These are phyloP conservation scores for Panzeria rudis DNA, from an alignment of 2,888 invertebrate species.

Conservation along the genomic window DNA sequence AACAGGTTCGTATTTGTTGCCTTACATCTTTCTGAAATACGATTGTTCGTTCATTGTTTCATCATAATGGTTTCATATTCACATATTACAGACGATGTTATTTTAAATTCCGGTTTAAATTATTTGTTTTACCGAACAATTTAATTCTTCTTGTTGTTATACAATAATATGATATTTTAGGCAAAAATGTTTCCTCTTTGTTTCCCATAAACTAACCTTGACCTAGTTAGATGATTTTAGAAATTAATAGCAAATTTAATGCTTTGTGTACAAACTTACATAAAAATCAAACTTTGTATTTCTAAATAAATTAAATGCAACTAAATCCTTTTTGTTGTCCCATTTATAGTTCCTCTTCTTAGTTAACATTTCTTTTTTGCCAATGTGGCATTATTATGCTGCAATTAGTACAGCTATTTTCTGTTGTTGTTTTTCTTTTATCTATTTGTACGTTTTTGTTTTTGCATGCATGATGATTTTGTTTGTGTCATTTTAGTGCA, in stretches of 20 bases:
- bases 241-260: constrained; percentile 12
- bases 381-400: constrained; percentile 24
- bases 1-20: constrained; percentile 59
- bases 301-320: constrained; percentile 8
- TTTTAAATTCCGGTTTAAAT: constrained; percentile 62
- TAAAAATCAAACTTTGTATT: background rate
- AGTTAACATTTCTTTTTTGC: background rate
- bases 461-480: constrained; percentile 35
- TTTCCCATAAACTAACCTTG: constrained; percentile 53
- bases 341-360: background rate
- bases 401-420: constrained; percentile 57
- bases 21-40: background rate
- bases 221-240: constrained; percentile 40
- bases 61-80: constrained; percentile 66
- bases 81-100: constrained; percentile 22
- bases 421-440: constrained; percentile 40
- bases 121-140: constrained; percentile 1
- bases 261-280: background rate
- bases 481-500: constrained; percentile 59
- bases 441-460: constrained; percentile 39
- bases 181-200: background rate
- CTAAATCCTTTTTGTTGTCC: constrained; percentile 16
- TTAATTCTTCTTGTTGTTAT: constrained; percentile 4
- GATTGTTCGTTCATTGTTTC: constrained; percentile 44
- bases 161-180: constrained; percentile 48